Percentiles rank a stretch among this genome's conserved stretches.
Evolutionary conservation across 2,797 vertebrate species (phyloP).

Genomic region (Ciconia nigra): DNA sequence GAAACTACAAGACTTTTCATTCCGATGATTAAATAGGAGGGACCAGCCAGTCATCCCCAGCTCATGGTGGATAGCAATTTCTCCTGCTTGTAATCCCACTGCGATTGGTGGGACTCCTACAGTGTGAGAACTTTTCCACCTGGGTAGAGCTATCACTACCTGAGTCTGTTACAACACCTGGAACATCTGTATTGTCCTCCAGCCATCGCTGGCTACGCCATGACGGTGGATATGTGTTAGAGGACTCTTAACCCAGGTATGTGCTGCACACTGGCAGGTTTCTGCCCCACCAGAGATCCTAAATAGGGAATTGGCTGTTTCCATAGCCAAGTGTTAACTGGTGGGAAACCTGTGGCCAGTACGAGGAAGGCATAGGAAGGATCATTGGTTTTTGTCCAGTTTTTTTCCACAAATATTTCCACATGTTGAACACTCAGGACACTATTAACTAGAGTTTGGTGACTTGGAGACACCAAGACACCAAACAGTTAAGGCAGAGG

Average conservation of each 20-base stretch:
- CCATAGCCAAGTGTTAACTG: background rate
- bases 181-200: background rate
- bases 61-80: background rate
- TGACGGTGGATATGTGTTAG: background rate
- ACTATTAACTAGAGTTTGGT: background rate
- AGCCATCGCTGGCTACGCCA: rapidly evolving
- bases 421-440: background rate
- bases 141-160: rapidly evolving
- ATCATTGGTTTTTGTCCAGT: background rate
- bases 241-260: background rate
- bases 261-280: background rate
- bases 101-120: background rate
- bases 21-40: background rate
- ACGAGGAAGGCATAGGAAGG: background rate
- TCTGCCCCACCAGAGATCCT: background rate
- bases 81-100: background rate
- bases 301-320: background rate
- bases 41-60: background rate
- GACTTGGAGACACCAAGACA: background rate
- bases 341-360: background rate
- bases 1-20: background rate
- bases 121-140: background rate
- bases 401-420: background rate
- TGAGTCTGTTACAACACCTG: background rate
- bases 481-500: background rate